Conservation (phyloP, 1,140 invertebrate species). For the Cotesia glomerata region DNA sequence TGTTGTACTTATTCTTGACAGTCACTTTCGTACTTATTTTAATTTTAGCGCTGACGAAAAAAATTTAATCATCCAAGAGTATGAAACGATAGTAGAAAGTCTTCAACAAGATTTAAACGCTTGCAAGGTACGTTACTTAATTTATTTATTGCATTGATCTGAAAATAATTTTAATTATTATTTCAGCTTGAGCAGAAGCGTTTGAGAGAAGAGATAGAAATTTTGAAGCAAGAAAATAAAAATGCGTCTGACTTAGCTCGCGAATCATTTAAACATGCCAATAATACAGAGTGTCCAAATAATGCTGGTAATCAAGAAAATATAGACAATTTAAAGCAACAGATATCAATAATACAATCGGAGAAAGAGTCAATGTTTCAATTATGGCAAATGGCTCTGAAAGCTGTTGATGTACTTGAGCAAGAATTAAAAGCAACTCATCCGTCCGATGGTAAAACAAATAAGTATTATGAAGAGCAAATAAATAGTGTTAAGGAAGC, state of each 20-base stretch:
- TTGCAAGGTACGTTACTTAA: conserved; percentile 50
- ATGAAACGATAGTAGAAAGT: conserved; percentile 39
- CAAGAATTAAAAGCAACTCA: conserved; percentile 65
- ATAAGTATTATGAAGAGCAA: conserved; percentile 51
- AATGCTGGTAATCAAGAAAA: conserved; percentile 38
- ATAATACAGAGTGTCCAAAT: conserved; percentile 39
- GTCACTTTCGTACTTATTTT: neutral
- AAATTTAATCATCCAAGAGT: conserved; percentile 43
- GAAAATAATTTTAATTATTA: conserved; percentile 1
- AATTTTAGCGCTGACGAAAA: conserved; percentile 27
- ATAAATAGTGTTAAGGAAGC: conserved; percentile 52
- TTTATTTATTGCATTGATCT: neutral
- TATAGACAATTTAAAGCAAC: conserved; percentile 53
- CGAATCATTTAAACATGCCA: conserved; percentile 39
- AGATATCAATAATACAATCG: conserved; percentile 49
- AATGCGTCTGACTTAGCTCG: conserved; percentile 33
- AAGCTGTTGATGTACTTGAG: conserved; percentile 65
- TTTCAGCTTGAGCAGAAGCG: conserved; percentile 50
- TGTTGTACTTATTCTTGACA: conserved; percentile 1
- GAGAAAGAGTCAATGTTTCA: conserved; percentile 67
- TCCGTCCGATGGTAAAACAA: conserved; percentile 36
- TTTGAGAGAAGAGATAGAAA: conserved; percentile 46
- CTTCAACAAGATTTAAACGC: conserved; percentile 48
- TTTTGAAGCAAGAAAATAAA: conserved; percentile 43
- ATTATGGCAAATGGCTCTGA: conserved; percentile 68